A percentile compares a stretch with the other conserved stretches of the same genome.
Conservation (phyloP, 1,140 invertebrate species). For the Aphidius ervi region DNA sequence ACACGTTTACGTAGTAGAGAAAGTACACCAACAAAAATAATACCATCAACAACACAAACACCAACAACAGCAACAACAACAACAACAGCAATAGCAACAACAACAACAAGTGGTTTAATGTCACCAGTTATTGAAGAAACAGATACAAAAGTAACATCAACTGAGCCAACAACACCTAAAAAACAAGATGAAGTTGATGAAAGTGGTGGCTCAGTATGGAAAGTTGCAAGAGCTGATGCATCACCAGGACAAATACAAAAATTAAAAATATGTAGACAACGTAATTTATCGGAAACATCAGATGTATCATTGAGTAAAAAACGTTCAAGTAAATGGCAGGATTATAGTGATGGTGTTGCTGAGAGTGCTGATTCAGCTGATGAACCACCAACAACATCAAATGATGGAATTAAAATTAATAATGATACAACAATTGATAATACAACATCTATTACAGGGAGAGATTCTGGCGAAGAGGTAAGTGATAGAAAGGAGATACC, state of each 20-base stretch:
- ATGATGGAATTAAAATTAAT: constrained; percentile 28
- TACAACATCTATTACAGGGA: constrained; percentile 42
- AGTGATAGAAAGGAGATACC: constrained; percentile 53
- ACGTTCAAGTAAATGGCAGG: constrained; percentile 48
- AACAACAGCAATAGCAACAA: too few species aligned
- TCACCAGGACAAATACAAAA: constrained; percentile 56
- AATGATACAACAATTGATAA: constrained; percentile 36
- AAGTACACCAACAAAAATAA: background rate
- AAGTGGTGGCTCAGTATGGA: constrained; percentile 47
- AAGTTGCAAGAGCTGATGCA: constrained; percentile 54
- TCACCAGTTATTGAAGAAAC: constrained; percentile 3
- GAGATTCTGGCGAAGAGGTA: constrained; percentile 51
- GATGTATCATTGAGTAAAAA: constrained; percentile 43
- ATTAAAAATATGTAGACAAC: constrained; percentile 52
- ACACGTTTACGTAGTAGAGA: constrained; percentile 18
- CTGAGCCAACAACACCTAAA: constrained; percentile 11
- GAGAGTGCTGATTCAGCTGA: constrained; percentile 50
- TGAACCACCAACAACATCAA: constrained; percentile 38
- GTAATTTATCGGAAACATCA: constrained; percentile 47
- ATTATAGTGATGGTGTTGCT: constrained; percentile 43
- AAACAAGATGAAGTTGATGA: constrained; percentile 30
- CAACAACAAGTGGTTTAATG: too few species aligned
- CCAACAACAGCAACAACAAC: background rate
- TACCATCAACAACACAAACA: constrained; percentile 13
- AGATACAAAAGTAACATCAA: constrained; percentile 22